Evolutionary conservation across 2,888 invertebrate species (phyloP).

Genomic region (Drosophila paranaensis): DNA sequence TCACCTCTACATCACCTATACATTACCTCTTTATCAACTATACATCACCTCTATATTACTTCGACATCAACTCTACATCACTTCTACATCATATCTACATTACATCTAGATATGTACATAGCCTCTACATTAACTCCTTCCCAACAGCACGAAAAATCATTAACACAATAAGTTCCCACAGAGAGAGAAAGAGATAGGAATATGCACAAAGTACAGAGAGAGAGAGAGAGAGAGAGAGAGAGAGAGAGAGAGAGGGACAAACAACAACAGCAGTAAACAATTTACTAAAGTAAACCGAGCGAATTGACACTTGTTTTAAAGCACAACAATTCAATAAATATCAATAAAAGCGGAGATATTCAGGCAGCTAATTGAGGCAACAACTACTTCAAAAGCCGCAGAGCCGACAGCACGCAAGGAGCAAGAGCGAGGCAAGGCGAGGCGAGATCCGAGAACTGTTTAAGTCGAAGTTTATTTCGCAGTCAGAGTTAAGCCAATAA

Average conservation of each 20-base stretch:
- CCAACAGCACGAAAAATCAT: background rate
- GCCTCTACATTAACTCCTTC: background rate
- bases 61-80: too few species aligned
- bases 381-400: slow-evolving; percentile 46
- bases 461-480: slow-evolving; percentile 28
- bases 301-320: slow-evolving; percentile 49
- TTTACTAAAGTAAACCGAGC: slow-evolving; percentile 26
- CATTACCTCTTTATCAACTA: too few species aligned
- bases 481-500: slow-evolving; percentile 1
- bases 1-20: too few species aligned
- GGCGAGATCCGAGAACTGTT: background rate
- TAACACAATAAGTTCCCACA: background rate
- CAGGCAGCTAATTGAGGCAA: slow-evolving; percentile 49
- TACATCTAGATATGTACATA: too few species aligned
- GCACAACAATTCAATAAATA: slow-evolving; percentile 70
- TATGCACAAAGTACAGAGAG: background rate
- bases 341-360: slow-evolving; percentile 64
- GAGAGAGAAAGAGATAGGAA: background rate
- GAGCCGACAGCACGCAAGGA: slow-evolving; percentile 34
- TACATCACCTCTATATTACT: too few species aligned
- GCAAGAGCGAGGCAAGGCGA: background rate
- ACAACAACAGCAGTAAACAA: slow-evolving; percentile 3
- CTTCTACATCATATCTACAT: too few species aligned
- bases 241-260: too few species aligned
- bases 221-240: background rate